Conservation (phyloP, 2,888 invertebrate genomes). For the Cryptus armator region DNA sequence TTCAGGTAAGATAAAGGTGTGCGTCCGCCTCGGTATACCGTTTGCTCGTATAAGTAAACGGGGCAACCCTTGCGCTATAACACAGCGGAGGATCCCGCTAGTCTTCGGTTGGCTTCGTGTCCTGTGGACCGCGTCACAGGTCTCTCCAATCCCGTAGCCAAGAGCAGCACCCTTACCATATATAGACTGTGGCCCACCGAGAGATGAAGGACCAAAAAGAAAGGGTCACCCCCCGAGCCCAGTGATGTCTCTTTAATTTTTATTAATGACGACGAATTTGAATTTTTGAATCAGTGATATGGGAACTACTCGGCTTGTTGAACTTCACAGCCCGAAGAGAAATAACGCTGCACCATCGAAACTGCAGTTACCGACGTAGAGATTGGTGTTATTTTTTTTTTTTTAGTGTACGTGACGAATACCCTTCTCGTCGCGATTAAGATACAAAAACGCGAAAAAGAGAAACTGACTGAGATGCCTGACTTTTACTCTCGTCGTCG, state of each 20-base stretch:
- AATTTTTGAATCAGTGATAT: slow-evolving; percentile 85
- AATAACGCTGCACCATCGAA: slow-evolving; percentile 9
- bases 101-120: slow-evolving; percentile 63
- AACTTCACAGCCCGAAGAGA: slow-evolving; percentile 33
- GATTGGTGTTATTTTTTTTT: background rate
- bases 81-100: slow-evolving; percentile 45
- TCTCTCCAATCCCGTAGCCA: slow-evolving; percentile 25
- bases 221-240: slow-evolving; percentile 75
- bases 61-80: slow-evolving; percentile 45
- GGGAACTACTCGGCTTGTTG: slow-evolving; percentile 77
- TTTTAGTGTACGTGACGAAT: slow-evolving; percentile 76
- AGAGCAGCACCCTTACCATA: slow-evolving; percentile 30
- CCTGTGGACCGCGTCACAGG: slow-evolving; percentile 61
- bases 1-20: slow-evolving; percentile 84
- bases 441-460: slow-evolving; percentile 71
- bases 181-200: slow-evolving; percentile 45
- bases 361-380: slow-evolving; percentile 16
- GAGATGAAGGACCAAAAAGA: slow-evolving; percentile 62
- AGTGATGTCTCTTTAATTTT: slow-evolving; percentile 85
- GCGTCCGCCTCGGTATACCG: slow-evolving; percentile 44
- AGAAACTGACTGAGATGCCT: slow-evolving; percentile 47
- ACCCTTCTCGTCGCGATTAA: slow-evolving; percentile 73
- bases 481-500: slow-evolving; percentile 45
- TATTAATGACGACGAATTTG: slow-evolving; percentile 84
- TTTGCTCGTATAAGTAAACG: slow-evolving; percentile 16